phyloP scores from a whole-genome alignment of 2,113 vertebrate genomes.

The Grammomys dolichurus region DNA sequence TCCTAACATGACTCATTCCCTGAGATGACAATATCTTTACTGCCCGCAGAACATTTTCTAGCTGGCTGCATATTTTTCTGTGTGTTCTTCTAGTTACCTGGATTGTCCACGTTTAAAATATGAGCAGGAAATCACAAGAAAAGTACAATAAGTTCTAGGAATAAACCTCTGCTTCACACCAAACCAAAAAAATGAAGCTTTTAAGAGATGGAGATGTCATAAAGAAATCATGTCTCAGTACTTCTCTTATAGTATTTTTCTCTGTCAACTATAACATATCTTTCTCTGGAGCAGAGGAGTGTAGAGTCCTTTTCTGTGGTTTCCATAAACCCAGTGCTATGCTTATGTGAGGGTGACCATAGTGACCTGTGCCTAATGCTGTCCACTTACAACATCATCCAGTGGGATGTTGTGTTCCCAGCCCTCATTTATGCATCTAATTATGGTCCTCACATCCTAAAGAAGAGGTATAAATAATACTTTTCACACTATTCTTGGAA shows the following conservation, averaged over 20 bases:
- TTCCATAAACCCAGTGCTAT: background rate
- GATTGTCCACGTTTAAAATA: background rate
- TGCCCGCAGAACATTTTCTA: constrained; percentile 18
- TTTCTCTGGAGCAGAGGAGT: background rate
- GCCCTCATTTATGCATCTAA: background rate
- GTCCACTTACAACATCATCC: background rate
- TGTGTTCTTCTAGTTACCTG: constrained; percentile 23
- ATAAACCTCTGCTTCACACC: constrained; percentile 18
- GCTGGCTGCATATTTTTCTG: background rate
- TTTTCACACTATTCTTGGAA: constrained; percentile 32
- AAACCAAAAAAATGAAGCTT: background rate
- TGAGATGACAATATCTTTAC: background rate
- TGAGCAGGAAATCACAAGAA: background rate
- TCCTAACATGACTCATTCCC: background rate
- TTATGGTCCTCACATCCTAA: background rate
- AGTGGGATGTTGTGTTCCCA: background rate
- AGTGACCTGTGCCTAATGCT: no score
- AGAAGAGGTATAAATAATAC: background rate
- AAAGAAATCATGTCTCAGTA: constrained; percentile 17
- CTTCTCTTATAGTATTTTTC: constrained; percentile 30
- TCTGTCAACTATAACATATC: constrained; percentile 26
- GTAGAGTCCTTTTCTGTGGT: background rate
- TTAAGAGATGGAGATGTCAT: constrained; percentile 14
- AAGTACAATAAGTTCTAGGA: constrained; percentile 29
- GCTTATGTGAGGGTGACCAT: background rate